These are phyloP conservation scores for Caenorhabditis zanzibari DNA, from an alignment of 2,888 invertebrate species.

Conservation along the genomic window DNA sequence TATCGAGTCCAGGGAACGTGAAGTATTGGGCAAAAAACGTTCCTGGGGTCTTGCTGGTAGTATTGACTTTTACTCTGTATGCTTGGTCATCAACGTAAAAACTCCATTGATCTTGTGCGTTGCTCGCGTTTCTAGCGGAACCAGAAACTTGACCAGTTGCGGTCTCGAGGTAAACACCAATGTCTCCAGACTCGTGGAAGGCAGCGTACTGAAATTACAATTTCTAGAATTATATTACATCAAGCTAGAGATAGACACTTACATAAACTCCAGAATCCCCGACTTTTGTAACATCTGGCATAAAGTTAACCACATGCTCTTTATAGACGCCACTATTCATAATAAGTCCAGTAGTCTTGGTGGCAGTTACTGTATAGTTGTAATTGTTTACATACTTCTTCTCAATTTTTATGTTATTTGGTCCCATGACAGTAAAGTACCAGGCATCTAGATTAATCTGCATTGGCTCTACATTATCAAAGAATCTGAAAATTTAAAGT, in stretches of 20 bases:
- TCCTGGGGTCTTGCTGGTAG: not conserved
- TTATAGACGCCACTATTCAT: not conserved
- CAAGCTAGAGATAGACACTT: no score
- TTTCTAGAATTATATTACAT: no score
- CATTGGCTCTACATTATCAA: slow-evolving; percentile 35
- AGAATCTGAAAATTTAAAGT: not conserved
- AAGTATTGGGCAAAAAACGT: slow-evolving; percentile 7
- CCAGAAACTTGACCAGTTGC: no score
- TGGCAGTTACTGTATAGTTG: not conserved
- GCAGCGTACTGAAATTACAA: not conserved
- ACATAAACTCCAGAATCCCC: slow-evolving; percentile 11
- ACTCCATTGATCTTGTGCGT: no score
- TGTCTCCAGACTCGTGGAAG: not conserved
- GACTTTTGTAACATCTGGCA: not conserved
- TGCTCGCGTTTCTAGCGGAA: no score
- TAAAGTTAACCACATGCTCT: not conserved
- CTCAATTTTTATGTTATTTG: not conserved
- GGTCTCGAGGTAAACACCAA: not conserved
- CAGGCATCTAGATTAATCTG: slow-evolving; percentile 2
- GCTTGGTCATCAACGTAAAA: not conserved
- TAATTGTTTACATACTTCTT: slow-evolving; percentile 5
- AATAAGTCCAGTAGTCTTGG: slow-evolving; percentile 2
- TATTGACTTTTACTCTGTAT: not conserved
- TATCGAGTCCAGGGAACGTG: not conserved
- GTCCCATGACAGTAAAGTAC: slow-evolving; percentile 1